Percentiles rank a stretch among this genome's conserved stretches.
Conservation (phyloP, 2,888 invertebrate species). For the Serripes groenlandicus region DNA sequence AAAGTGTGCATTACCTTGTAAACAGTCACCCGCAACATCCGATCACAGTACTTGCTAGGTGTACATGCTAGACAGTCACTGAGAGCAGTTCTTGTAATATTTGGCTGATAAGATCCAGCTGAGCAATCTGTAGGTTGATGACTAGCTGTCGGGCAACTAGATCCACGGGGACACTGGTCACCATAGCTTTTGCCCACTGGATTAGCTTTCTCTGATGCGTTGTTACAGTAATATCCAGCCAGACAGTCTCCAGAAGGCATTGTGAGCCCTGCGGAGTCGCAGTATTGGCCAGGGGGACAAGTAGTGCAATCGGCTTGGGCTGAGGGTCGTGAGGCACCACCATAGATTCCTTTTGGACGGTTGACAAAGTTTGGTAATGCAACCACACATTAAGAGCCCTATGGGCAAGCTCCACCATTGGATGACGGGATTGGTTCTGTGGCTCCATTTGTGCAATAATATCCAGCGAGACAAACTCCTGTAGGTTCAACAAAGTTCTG, state of each 20-base stretch:
- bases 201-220: slow-evolving; percentile 81
- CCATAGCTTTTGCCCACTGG: slow-evolving; percentile 82
- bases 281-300: slow-evolving; percentile 84
- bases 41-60: slow-evolving; percentile 82
- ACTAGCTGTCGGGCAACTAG: slow-evolving; percentile 81
- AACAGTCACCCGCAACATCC: slow-evolving; percentile 79
- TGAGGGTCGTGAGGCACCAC: slow-evolving; percentile 78
- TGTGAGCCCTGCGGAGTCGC: slow-evolving; percentile 78
- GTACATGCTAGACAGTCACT: slow-evolving; percentile 81
- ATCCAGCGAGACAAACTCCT: slow-evolving; percentile 81
- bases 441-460: slow-evolving; percentile 81
- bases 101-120: slow-evolving; percentile 83
- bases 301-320: slow-evolving; percentile 80
- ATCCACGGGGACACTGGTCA: slow-evolving; percentile 83
- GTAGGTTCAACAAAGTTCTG: slow-evolving; percentile 82
- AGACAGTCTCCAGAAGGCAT: slow-evolving; percentile 81
- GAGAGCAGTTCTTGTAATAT: slow-evolving; percentile 71
- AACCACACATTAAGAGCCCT: slow-evolving; percentile 82
- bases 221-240: slow-evolving; percentile 83
- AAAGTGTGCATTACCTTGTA: slow-evolving; percentile 66
- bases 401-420: slow-evolving; percentile 80
- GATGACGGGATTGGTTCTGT: slow-evolving; percentile 74
- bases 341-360: slow-evolving; percentile 84
- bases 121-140: slow-evolving; percentile 80
- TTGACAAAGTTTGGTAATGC: slow-evolving; percentile 75